phyloP scores from a whole-genome alignment of 2,113 vertebrate species.

The Eretmochelys imbricata region DNA sequence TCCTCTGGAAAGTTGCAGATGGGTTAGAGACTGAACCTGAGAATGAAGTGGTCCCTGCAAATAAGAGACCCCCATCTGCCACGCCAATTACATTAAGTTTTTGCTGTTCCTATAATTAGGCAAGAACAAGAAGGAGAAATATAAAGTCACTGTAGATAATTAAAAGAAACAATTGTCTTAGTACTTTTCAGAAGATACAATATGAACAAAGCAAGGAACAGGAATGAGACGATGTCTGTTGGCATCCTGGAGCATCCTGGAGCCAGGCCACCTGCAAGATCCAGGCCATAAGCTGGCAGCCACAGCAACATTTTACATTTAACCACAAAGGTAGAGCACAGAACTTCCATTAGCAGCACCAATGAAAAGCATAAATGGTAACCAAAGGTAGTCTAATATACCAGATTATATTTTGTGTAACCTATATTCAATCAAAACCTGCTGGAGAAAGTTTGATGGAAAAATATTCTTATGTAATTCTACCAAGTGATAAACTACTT shows the following conservation, averaged over 20 bases:
- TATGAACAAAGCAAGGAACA: not conserved
- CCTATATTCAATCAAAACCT: not conserved
- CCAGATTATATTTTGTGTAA: not conserved
- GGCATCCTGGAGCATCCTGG: rapidly evolving
- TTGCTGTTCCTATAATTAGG: not conserved
- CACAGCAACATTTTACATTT: not conserved
- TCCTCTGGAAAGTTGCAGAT: not conserved
- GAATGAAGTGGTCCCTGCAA: not conserved
- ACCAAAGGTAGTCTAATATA: not conserved
- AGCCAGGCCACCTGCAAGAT: not conserved
- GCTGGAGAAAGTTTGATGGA: not conserved
- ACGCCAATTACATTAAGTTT: not conserved
- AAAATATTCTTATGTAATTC: not conserved
- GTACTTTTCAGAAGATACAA: not conserved
- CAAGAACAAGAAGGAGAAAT: not conserved
- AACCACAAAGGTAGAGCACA: not conserved
- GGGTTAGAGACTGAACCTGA: not conserved
- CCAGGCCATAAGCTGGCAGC: not conserved
- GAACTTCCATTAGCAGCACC: not conserved
- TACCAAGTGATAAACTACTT: not conserved
- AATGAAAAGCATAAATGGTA: not conserved
- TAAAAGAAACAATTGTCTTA: not conserved
- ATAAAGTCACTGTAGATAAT: not conserved
- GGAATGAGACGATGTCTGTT: not conserved
- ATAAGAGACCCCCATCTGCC: not conserved